phyloP scores from a whole-genome alignment of 2,888 invertebrate genomes.

The Mythimna pallens region DNA sequence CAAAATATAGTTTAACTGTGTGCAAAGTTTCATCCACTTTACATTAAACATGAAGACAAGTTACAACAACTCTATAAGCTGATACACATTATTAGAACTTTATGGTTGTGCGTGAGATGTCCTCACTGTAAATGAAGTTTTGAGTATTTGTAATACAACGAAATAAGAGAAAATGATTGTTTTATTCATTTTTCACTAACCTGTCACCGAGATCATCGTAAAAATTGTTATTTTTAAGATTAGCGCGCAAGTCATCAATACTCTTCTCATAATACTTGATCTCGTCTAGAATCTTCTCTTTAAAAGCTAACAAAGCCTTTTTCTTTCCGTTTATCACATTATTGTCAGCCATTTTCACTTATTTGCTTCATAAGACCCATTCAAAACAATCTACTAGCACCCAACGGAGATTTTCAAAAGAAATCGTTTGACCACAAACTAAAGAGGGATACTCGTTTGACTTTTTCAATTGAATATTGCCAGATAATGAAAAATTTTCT shows the following conservation, averaged over 20 bases:
- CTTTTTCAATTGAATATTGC: neutral
- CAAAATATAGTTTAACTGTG: no score
- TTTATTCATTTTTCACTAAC: constrained; percentile 55
- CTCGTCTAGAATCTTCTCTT: constrained; percentile 76
- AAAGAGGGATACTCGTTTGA: no score
- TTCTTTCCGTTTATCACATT: constrained; percentile 68
- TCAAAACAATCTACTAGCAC: constrained; percentile 12
- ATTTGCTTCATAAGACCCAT: neutral
- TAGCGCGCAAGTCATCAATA: constrained; percentile 71
- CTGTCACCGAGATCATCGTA: constrained; percentile 69
- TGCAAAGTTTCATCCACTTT: no score
- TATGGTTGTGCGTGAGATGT: neutral
- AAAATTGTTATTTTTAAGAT: constrained; percentile 47
- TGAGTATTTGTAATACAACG: neutral
- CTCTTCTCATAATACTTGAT: constrained; percentile 77
- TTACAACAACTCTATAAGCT: no score
- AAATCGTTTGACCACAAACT: neutral
- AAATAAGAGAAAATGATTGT: neutral
- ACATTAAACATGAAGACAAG: no score
- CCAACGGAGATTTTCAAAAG: constrained; percentile 43
- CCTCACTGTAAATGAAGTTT: neutral
- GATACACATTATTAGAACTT: no score
- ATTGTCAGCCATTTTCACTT: constrained; percentile 45
- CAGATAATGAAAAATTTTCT: neutral
- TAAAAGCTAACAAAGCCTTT: constrained; percentile 72